Percentiles rank a stretch among this genome's conserved stretches.
These are phyloP conservation scores for Ophion obscuratus DNA, from an alignment of 2,888 invertebrate species.

Conservation along the genomic window DNA sequence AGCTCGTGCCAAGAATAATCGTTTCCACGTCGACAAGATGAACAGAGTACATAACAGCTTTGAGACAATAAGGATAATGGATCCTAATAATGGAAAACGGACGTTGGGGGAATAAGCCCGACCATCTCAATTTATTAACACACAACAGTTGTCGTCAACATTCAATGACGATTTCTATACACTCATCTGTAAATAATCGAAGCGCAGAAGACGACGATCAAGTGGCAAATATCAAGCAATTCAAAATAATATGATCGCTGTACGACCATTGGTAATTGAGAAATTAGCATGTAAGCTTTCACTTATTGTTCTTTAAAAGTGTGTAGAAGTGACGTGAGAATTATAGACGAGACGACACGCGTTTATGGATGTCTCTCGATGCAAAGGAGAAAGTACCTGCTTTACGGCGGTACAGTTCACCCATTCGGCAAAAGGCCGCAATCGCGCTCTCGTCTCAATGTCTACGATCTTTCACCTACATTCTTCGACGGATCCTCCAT, in stretches of 20 bases:
- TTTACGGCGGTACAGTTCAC: constrained; percentile 39
- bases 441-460: constrained; percentile 25
- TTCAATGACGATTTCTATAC: too few relatives aligned
- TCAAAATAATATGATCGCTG: not conserved
- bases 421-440: constrained; percentile 21
- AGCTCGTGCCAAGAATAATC: not conserved
- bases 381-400: constrained; percentile 64
- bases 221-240: not conserved
- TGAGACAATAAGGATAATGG: too few relatives aligned
- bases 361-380: constrained; percentile 36
- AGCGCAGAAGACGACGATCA: too few relatives aligned
- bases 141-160: too few relatives aligned
- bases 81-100: too few relatives aligned
- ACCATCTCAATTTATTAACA: too few relatives aligned
- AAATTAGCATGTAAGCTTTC: constrained; percentile 75
- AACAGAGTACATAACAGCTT: too few relatives aligned
- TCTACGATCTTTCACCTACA: constrained; percentile 31
- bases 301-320: constrained; percentile 74
- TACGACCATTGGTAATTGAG: constrained; percentile 46
- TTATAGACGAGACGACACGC: constrained; percentile 26
- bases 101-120: too few relatives aligned
- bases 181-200: too few relatives aligned
- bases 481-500: constrained; percentile 18
- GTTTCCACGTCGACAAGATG: too few relatives aligned
- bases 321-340: constrained; percentile 47